Conservation (phyloP, 2,113 vertebrate genomes). For the Varanus salvator region DNA sequence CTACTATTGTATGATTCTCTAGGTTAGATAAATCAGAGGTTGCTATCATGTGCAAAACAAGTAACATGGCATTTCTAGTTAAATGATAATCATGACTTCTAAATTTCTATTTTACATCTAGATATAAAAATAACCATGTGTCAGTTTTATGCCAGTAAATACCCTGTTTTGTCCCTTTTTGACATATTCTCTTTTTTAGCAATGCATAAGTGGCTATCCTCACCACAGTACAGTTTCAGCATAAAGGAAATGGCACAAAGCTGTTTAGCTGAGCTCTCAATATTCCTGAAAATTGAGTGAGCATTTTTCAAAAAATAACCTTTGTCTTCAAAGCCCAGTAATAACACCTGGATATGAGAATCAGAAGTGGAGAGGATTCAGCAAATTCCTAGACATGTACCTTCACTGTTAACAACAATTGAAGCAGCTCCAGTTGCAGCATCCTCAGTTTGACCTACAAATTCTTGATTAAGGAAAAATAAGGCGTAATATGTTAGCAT, state of each 20-base stretch:
- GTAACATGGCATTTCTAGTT: too few relatives aligned
- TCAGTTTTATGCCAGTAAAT: background rate
- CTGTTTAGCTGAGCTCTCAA: background rate
- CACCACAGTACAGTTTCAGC: background rate
- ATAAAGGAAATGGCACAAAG: background rate
- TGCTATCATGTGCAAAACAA: too few relatives aligned
- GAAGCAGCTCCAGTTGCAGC: conserved; percentile 93
- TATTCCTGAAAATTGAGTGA: background rate
- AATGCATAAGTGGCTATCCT: background rate
- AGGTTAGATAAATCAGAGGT: too few relatives aligned
- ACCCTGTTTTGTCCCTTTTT: background rate
- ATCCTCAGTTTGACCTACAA: conserved; percentile 87
- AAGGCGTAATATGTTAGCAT: conserved; percentile 53
- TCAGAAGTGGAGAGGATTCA: background rate
- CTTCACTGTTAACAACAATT: conserved; percentile 92
- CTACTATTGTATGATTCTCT: too few relatives aligned
- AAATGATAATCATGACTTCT: background rate
- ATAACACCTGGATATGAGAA: background rate
- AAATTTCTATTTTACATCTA: background rate
- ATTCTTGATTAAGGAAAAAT: conserved; percentile 81
- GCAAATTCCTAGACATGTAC: conserved; percentile 70
- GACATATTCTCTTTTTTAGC: background rate
- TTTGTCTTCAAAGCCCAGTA: background rate
- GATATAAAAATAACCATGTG: background rate
- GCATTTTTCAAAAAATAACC: background rate